Evolutionary conservation across 2,888 invertebrate genomes (phyloP).

Genomic region (Dione vanillae): DNA sequence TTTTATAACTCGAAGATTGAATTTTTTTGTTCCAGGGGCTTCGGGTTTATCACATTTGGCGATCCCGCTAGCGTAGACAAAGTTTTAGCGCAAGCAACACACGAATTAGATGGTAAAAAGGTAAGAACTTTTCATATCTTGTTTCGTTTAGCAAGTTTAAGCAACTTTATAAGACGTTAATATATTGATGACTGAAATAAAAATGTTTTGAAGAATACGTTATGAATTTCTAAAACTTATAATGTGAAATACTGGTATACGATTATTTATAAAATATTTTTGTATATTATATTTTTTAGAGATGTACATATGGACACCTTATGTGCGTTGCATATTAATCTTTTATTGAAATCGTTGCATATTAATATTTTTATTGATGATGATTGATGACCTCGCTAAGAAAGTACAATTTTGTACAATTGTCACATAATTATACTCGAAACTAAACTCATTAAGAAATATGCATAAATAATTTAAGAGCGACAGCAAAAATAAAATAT

Average conservation of each 20-base stretch:
- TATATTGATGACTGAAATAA: conserved; percentile 25
- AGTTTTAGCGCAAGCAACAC: conserved; percentile 98
- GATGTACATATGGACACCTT: no score
- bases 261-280: neutral
- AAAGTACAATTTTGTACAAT: neutral
- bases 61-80: conserved; percentile 99
- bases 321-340: no score
- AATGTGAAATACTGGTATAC: neutral
- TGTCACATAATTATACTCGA: neutral
- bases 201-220: neutral
- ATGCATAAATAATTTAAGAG: neutral
- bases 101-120: conserved; percentile 99
- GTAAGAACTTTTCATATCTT: conserved; percentile 82
- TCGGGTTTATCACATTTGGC: conserved; percentile 99
- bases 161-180: conserved; percentile 39
- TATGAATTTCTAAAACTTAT: conserved; percentile 8
- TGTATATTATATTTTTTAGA: neutral
- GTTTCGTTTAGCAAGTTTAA: conserved; percentile 46
- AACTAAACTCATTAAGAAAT: neutral
- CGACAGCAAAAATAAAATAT: conserved; percentile 20
- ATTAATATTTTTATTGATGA: no score
- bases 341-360: no score
- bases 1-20: conserved; percentile 35
- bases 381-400: no score
- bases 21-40: conserved; percentile 90